Base-by-base conservation (phyloP, 2,888 invertebrate genomes). In the Melinopterus prodromus region DNA sequence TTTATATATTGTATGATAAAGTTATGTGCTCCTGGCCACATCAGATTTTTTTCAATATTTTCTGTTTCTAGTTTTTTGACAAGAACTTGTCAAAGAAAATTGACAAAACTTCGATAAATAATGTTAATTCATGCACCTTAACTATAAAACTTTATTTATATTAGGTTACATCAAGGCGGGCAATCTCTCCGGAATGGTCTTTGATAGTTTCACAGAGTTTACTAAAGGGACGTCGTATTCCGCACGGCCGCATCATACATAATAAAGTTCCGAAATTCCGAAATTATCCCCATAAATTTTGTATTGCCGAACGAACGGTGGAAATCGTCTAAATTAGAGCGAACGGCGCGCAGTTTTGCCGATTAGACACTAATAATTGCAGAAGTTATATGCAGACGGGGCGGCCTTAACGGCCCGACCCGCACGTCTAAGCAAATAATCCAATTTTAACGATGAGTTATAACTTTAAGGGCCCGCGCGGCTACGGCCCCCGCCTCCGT, bases 361-460 rank as follows among this genome's bases (percentile, higher is more conserved):
- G 53, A 53, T 53, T 53, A 53, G 53, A 12, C 1, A 9, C 53
- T 53, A 53, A 53, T 53, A 53, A 53, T 53, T 53, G 53, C 53
- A 53, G 53, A 53, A 53, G 53, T 53, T 53, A 12, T 12, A 53
- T 53, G 53, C 53, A 12, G 12, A 53, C 53, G 2, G 26, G 26
- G 26, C 3, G 26, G 26, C 26, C 26, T 26, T 26, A 26, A 26
- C 53, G 9, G 53, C 5, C 53, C 53, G 53, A 6, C 53, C 9
- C 53, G 53, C 53, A 6, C 74, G 36, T 53, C 53, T 74, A 71
- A 35, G 71, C 77, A 71, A 71, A 71, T 71, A 71, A 78, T 71
- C 78, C 78, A 38, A 71, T 71, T 71, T 78, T 78, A 78, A 78
- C 16, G 78, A 78, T 78, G 78, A 78, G 71, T 70, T 78, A 78